A percentile compares a stretch with the other conserved stretches of the same genome.
These are phyloP conservation scores for Glareola pratincola DNA, from an alignment of 2,113 vertebrate genomes.

Conservation along the genomic window DNA sequence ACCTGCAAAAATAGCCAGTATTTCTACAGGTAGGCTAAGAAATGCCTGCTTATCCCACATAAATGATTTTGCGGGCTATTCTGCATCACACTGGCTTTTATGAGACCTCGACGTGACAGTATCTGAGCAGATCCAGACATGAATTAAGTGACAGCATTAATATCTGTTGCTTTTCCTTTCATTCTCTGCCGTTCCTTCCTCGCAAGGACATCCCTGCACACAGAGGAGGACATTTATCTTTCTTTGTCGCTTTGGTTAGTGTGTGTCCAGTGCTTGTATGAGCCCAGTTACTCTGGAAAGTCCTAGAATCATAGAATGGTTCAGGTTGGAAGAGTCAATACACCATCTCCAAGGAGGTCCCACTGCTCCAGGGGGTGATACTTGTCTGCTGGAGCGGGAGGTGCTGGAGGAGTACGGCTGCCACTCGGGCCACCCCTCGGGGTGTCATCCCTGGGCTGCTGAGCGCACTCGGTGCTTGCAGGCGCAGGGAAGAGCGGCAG, in stretches of 20 bases:
- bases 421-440: neutral
- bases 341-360: neutral
- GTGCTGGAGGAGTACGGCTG: neutral
- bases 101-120: neutral
- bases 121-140: neutral
- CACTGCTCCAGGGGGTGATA: neutral
- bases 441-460: accelerated
- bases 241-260: accelerated
- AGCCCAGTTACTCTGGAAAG: neutral
- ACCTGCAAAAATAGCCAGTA: neutral
- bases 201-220: neutral
- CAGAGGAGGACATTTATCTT: neutral
- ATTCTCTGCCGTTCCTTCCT: neutral
- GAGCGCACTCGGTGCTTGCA: neutral
- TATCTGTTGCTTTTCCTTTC: neutral
- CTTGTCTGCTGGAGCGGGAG: accelerated
- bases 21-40: neutral
- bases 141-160: neutral
- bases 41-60: neutral
- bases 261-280: neutral
- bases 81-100: neutral
- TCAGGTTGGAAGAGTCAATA: neutral
- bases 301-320: too few species aligned
- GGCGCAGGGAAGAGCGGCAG: neutral
- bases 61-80: neutral